Base-by-base conservation (phyloP, 2,113 vertebrate species). In the Hiodon alosoides region DNA sequence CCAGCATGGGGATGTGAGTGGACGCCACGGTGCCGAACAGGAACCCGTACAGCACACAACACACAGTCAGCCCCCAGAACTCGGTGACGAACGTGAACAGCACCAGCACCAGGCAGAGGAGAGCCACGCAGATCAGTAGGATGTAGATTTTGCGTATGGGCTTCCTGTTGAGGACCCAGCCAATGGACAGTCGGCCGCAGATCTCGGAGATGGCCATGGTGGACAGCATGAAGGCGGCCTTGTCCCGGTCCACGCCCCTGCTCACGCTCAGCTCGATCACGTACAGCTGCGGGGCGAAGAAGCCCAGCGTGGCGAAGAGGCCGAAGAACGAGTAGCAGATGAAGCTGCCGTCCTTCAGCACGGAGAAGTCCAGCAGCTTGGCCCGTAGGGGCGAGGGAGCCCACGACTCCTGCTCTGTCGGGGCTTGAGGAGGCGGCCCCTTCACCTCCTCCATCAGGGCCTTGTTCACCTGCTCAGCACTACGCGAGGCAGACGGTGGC, bases 321-420 rank as follows among this genome's bases (percentile, higher is more conserved):
- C 97, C 97, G 8, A 98, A 99, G 3, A 96, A 79, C 13, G 95
- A 90, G 4, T 99, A 99, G 55, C 94, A 93, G 51, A 98, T 93
- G 77, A 99, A 99, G 79, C 93, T 89, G 69, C 79, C 81, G 81
- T 98, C 94, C 80, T 80, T 92, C 83, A 99, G 87, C 72, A 99
- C 85, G 4, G 95, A 94, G 65, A 99, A 95, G 87, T 99, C 97
- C 61, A 97, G 69, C 17, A 98, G 86, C 66, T 83, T 90, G 4
- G 69, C 59, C 47, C 16, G 80, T 73, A 5, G 59, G 7, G 0
- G 67, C 2, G 6, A 13, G 8, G n/a, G 54, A 46, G 54, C 51
- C 58, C 8, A 59, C 7, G 13, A 55, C 75, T 7, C 57, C 62
- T 66, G 50, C 14, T 71, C 57, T 10, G 13, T 54, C 9, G 50